Percentiles rank a stretch among this genome's conserved stretches.
phyloP scores from a whole-genome alignment of 1,140 invertebrate species.

The Drosophila tani region DNA sequence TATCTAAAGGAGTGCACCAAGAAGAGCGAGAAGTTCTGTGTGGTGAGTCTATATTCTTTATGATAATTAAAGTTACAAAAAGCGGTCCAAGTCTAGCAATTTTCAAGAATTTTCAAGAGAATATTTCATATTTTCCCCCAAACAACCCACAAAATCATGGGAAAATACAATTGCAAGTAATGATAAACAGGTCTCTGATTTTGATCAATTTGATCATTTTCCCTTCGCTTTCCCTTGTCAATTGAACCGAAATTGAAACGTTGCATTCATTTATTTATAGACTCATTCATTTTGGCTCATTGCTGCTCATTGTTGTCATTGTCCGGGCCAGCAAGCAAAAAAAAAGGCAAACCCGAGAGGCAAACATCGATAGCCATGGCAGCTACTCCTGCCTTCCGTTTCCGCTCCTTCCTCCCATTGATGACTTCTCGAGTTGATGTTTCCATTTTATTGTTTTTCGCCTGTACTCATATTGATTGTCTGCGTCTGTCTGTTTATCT shows the following conservation, averaged over 20 bases:
- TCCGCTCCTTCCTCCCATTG: slow-evolving; percentile 28
- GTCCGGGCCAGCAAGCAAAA: slow-evolving; percentile 13
- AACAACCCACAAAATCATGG: neutral
- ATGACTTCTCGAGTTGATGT: slow-evolving; percentile 62
- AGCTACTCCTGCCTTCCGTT: neutral
- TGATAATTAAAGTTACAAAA: neutral
- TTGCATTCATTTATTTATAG: slow-evolving; percentile 58
- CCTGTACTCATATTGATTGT: slow-evolving; percentile 33
- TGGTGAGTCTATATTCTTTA: slow-evolving; percentile 87
- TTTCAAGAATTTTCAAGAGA: neutral
- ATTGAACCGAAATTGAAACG: slow-evolving; percentile 47
- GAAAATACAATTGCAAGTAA: neutral
- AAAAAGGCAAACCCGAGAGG: slow-evolving; percentile 14
- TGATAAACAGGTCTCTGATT: neutral
- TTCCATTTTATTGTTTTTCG: slow-evolving; percentile 59
- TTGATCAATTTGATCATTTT: slow-evolving; percentile 6
- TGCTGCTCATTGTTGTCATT: slow-evolving; percentile 58
- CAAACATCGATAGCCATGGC: slow-evolving; percentile 19
- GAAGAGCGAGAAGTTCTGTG: slow-evolving; percentile 88
- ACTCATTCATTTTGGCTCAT: slow-evolving; percentile 58
- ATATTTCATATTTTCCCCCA: neutral
- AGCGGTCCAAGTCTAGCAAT: neutral
- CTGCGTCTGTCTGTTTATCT: slow-evolving; percentile 24
- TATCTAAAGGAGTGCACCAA: slow-evolving; percentile 89
- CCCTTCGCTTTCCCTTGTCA: neutral